Base-by-base conservation (phyloP, 2,797 vertebrate genomes). In the Myoxocephalus aenaeus region DNA sequence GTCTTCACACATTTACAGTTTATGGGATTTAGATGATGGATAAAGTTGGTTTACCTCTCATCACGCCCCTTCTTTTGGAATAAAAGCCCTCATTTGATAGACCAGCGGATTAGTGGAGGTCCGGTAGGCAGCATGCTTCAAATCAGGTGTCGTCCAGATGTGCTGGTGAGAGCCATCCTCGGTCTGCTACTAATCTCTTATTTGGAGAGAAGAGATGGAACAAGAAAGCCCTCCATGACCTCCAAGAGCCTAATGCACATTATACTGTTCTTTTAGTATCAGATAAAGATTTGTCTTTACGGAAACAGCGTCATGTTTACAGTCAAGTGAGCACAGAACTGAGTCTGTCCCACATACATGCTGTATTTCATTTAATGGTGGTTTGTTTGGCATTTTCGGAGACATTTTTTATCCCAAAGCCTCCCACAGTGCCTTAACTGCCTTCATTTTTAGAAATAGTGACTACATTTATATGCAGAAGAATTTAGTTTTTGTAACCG, bases 81-180 rank as follows among this genome's bases (percentile, higher is more conserved):
- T 72, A 65, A 80, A 86, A 62, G 44, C 63, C 32, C 50, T 80
- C 22, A 84, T 80, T 86, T 86, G 70, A 77, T 70, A 44, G 59
- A 87, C 22, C 34, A 59, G 27, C 44, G 34, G 68, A 82, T 68
- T 50, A 74, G 58, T 79, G 80, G 73, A 86, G 75, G 86, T 90
- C 75, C 73, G 70, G 74, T 80, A 63, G 81, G 86, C 83, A 85
- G 73, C 64, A 8, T 78, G 76, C 75, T 65, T 73, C 75, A 29
- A 51, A 85, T 86, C 88, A 90, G 83, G 85, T 92, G 91, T 83
- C 87, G 81, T 87, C 91, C 93, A 94, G 92, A 94, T 94, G 93
- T 93, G 87, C 48, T 61, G 56, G 48, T 77, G 61, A 82, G 75
- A 84, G 62, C 75, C 79, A 79, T 81, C 84, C 77, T 84, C 69